phyloP scores from a whole-genome alignment of 1,140 invertebrate genomes.

The Acromyrmex heyeri region DNA sequence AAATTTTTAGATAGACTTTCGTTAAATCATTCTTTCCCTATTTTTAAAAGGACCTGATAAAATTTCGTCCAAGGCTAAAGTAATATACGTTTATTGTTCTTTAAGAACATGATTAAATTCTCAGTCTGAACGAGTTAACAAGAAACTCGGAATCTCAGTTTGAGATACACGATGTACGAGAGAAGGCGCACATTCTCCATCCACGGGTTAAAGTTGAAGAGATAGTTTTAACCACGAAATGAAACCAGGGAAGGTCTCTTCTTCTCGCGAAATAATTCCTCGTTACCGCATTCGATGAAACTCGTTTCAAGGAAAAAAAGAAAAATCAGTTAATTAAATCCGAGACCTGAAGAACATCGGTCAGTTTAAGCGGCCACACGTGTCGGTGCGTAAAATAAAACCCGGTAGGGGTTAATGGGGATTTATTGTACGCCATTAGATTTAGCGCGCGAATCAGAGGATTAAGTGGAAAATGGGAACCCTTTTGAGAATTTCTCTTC shows the following conservation, averaged over 20 bases:
- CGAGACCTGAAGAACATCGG: neutral
- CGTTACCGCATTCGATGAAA: neutral
- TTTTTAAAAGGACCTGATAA: slow-evolving; percentile 3
- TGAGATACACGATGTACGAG: slow-evolving; percentile 7
- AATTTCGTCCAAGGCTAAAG: neutral
- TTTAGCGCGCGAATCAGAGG: neutral
- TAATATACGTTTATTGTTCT: slow-evolving; percentile 38
- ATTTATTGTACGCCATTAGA: slow-evolving; percentile 26
- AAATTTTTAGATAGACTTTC: no score
- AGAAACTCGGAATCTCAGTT: slow-evolving; percentile 43
- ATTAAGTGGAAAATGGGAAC: slow-evolving; percentile 8
- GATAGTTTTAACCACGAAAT: slow-evolving; percentile 42
- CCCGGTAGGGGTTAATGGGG: neutral
- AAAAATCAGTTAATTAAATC: slow-evolving; percentile 61
- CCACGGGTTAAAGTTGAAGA: slow-evolving; percentile 42
- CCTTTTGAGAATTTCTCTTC: neutral
- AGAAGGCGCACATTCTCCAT: neutral
- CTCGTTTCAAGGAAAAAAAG: neutral
- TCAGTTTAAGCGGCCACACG: neutral
- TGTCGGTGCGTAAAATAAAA: slow-evolving; percentile 30
- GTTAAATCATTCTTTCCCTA: neutral
- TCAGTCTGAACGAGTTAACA: slow-evolving; percentile 43
- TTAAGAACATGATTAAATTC: slow-evolving; percentile 47
- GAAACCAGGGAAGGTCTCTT: slow-evolving; percentile 9
- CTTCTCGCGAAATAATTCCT: slow-evolving; percentile 1